These are phyloP conservation scores for Eupleurogrammus muticus DNA, from an alignment of 2,797 vertebrate genomes.

Conservation along the genomic window DNA sequence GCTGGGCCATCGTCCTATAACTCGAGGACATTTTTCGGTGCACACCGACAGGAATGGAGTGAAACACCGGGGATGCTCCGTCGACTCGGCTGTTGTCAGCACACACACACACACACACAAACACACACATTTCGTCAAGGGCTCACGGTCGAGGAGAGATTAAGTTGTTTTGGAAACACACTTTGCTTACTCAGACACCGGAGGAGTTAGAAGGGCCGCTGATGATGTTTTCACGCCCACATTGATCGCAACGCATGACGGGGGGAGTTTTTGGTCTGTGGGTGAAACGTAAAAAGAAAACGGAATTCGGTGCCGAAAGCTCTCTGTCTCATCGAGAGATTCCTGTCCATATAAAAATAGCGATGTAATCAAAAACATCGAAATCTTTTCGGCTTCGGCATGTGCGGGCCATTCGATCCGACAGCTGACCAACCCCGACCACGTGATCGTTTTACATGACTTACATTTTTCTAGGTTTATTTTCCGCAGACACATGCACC, in stretches of 20 bases:
- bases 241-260: slow-evolving; percentile 24
- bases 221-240: slow-evolving; percentile 27
- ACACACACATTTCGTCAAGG: neutral
- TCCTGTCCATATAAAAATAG: slow-evolving; percentile 1
- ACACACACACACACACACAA: neutral
- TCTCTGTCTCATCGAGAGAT: neutral
- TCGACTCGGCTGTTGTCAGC: neutral
- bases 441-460: neutral
- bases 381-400: neutral
- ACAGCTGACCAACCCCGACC: neutral
- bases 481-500: neutral
- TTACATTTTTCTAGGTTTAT: neutral
- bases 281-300: neutral
- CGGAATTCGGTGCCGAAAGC: neutral
- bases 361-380: neutral
- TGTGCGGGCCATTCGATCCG: neutral
- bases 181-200: slow-evolving; percentile 46
- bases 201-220: slow-evolving; percentile 21
- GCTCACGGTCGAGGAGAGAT: slow-evolving; percentile 17
- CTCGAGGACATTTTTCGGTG: neutral
- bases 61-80: neutral
- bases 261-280: slow-evolving; percentile 17
- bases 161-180: slow-evolving; percentile 60
- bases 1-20: neutral
- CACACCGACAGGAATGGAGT: neutral